Conservation (phyloP, 64 coral and sea anemone species). For the Trachythela sp. region DNA sequence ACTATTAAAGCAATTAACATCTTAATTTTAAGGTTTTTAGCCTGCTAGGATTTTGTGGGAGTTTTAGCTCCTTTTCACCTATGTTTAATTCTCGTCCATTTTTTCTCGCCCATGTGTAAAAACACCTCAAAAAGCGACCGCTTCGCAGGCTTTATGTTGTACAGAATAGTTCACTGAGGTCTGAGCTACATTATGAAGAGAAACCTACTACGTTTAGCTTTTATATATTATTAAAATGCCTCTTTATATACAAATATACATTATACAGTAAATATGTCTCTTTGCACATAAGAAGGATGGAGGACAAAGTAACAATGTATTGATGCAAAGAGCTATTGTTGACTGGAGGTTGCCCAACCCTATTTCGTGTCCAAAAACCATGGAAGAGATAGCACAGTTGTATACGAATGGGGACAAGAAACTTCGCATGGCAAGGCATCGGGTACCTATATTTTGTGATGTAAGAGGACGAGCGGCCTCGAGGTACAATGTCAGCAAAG, state of each 20-base stretch:
- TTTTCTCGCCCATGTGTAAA: too few species aligned
- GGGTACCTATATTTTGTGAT: background rate
- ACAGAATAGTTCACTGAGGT: too few species aligned
- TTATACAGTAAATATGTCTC: too few species aligned
- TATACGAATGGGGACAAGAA: background rate
- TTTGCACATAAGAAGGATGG: constrained; percentile 1
- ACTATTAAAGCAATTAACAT: too few species aligned
- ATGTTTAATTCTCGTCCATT: too few species aligned
- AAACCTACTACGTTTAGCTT: too few species aligned
- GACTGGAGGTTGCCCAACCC: background rate
- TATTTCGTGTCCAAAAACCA: background rate
- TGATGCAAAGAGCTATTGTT: constrained; percentile 9
- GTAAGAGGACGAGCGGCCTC: background rate
- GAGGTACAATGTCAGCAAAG: background rate
- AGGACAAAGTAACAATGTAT: background rate
- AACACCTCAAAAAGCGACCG: too few species aligned
- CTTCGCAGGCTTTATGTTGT: too few species aligned
- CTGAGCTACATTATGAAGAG: too few species aligned
- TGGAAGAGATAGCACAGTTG: background rate
- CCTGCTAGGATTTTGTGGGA: background rate
- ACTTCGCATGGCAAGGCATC: background rate
- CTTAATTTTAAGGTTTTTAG: too few species aligned
- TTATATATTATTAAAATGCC: too few species aligned
- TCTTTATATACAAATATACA: too few species aligned
- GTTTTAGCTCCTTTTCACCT: background rate